Percentiles rank a stretch among this genome's conserved stretches.
phyloP scores from a whole-genome alignment of 2,113 vertebrate genomes.

The Anseranas semipalmata region DNA sequence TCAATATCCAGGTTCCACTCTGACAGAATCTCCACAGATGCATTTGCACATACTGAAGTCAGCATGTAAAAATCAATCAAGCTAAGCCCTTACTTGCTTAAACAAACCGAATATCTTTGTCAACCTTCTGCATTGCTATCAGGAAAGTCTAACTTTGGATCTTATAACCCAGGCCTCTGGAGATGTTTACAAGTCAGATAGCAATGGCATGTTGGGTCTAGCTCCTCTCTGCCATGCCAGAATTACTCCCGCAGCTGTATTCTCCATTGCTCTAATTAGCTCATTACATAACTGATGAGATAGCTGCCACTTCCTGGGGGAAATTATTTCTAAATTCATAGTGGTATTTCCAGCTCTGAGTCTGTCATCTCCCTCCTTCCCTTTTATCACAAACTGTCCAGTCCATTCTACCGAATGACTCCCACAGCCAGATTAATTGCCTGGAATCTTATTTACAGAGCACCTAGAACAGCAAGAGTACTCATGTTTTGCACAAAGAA shows the following conservation, averaged over 20 bases:
- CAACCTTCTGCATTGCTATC: rapidly evolving
- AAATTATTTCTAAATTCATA: neutral
- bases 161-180: neutral
- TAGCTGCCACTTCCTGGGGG: conserved; percentile 17
- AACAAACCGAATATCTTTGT: neutral
- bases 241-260: neutral
- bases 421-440: neutral
- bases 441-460: conserved; percentile 1
- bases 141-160: neutral
- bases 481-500: neutral
- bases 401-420: neutral
- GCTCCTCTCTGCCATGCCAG: neutral
- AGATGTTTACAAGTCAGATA: neutral
- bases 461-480: neutral
- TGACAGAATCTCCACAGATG: neutral
- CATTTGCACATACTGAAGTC: neutral
- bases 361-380: neutral
- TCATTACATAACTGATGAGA: conserved; percentile 45
- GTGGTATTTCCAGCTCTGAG: neutral
- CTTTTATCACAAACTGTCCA: neutral
- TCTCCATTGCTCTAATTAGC: conserved; percentile 32
- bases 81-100: neutral
- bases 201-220: neutral
- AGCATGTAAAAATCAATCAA: neutral
- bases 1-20: rapidly evolving